A percentile compares a stretch with the other conserved stretches of the same genome.
These are phyloP conservation scores for Andrena camellia DNA, from an alignment of 2,888 invertebrate genomes.

Conservation along the genomic window DNA sequence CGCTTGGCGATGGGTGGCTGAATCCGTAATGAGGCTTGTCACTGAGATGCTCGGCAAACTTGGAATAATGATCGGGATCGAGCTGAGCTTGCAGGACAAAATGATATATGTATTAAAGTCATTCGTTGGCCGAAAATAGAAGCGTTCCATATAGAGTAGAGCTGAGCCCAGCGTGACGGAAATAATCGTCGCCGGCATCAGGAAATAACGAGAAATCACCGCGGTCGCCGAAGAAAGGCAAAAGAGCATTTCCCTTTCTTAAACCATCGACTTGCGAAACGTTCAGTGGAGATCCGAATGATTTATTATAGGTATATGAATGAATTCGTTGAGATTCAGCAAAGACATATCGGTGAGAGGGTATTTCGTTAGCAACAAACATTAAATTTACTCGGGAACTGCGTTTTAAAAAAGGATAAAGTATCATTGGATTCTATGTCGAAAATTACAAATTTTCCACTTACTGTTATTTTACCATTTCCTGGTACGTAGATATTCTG, in stretches of 20 bases:
- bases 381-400: not conserved
- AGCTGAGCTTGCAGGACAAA: constrained; percentile 41
- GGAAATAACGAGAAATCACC: not conserved
- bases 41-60: constrained; percentile 18
- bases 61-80: constrained; percentile 8
- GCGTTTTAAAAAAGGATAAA: not conserved
- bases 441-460: too few relatives aligned
- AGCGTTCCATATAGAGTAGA: not conserved
- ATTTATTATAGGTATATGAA: too few relatives aligned
- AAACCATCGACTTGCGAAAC: too few relatives aligned
- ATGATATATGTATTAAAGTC: constrained; percentile 34
- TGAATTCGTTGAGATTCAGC: too few relatives aligned
- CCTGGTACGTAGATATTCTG: too few relatives aligned
- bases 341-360: too few relatives aligned
- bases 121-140: constrained; percentile 46
- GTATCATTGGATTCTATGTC: not conserved
- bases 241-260: too few relatives aligned
- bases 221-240: too few relatives aligned
- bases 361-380: not conserved
- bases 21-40: constrained; percentile 19
- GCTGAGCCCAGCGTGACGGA: not conserved
- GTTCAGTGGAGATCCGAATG: too few relatives aligned
- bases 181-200: not conserved
- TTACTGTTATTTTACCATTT: too few relatives aligned
- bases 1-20: constrained; percentile 2